Percentiles rank a stretch among this genome's conserved stretches.
These are phyloP conservation scores for Megalops cyprinoides DNA, from an alignment of 2,797 vertebrate species.

Conservation along the genomic window DNA sequence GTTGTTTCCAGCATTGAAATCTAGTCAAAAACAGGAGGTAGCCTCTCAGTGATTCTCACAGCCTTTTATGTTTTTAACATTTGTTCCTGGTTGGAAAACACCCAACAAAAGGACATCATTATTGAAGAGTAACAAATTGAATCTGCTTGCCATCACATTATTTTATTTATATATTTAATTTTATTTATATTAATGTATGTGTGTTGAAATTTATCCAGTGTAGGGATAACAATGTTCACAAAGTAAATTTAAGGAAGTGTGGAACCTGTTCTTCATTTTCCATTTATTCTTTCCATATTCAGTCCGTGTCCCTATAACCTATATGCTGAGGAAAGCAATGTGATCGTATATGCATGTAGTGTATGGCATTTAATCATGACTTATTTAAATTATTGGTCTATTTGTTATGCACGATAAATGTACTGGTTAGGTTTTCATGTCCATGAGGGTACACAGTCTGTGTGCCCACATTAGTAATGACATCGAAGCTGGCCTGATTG, in stretches of 20 bases:
- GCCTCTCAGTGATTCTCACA: conserved; percentile 57
- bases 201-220: conserved; percentile 8
- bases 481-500: conserved; percentile 37
- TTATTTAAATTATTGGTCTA: conserved; percentile 32
- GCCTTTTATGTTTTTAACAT: conserved; percentile 55
- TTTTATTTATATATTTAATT: conserved; percentile 50
- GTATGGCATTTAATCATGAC: conserved; percentile 5
- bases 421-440: conserved; percentile 34
- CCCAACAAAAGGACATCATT: conserved; percentile 49
- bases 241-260: background rate
- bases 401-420: conserved; percentile 34
- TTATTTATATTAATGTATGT: conserved; percentile 21
- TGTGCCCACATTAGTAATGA: conserved; percentile 36
- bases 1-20: conserved; percentile 79
- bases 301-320: background rate
- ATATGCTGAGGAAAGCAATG: background rate
- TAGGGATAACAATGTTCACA: background rate
- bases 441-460: conserved; percentile 22
- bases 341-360: background rate
- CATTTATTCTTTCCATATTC: background rate
- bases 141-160: conserved; percentile 63
- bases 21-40: conserved; percentile 72
- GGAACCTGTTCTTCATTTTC: background rate
- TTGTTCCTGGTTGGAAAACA: conserved; percentile 51
- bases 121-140: conserved; percentile 53